Evolutionary conservation across 1,140 invertebrate genomes (phyloP).

Genomic region (Heliconius hermathena): DNA sequence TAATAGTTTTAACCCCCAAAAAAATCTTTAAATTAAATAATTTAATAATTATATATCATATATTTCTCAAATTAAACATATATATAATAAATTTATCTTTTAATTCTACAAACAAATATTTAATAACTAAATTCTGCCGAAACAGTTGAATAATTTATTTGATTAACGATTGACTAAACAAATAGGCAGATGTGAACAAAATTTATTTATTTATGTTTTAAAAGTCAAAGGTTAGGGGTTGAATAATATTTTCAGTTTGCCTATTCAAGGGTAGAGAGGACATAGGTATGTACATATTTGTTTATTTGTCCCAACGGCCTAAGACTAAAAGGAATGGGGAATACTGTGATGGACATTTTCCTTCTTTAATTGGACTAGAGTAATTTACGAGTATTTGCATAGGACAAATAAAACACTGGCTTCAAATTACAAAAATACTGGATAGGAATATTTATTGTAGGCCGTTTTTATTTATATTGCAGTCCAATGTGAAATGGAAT

Average conservation of each 20-base stretch:
- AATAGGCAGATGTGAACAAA: conserved; percentile 26
- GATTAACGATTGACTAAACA: conserved; percentile 27
- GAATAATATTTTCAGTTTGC: conserved; percentile 25
- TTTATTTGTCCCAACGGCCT: conserved; percentile 15
- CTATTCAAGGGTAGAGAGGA: not conserved
- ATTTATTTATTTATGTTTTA: conserved; percentile 27
- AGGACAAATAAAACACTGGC: conserved; percentile 1
- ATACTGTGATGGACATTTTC: conserved; percentile 9
- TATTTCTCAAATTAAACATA: no score
- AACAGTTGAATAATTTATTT: conserved; percentile 30
- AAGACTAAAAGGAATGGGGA: conserved; percentile 5
- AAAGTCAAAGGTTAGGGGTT: not conserved
- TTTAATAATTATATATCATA: no score
- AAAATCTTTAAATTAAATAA: no score
- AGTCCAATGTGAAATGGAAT: not conserved
- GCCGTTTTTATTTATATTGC: not conserved
- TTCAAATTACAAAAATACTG: not conserved
- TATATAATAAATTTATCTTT: no score
- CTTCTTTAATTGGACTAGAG: conserved; percentile 15
- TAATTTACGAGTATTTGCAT: conserved; percentile 20
- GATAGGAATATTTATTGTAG: not conserved
- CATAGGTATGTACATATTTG: not conserved
- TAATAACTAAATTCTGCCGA: not conserved
- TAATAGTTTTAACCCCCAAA: no score
- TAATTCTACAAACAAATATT: no score